Conservation (phyloP, 2,888 invertebrate species). For the Hirtodrosophila alboralis region DNA sequence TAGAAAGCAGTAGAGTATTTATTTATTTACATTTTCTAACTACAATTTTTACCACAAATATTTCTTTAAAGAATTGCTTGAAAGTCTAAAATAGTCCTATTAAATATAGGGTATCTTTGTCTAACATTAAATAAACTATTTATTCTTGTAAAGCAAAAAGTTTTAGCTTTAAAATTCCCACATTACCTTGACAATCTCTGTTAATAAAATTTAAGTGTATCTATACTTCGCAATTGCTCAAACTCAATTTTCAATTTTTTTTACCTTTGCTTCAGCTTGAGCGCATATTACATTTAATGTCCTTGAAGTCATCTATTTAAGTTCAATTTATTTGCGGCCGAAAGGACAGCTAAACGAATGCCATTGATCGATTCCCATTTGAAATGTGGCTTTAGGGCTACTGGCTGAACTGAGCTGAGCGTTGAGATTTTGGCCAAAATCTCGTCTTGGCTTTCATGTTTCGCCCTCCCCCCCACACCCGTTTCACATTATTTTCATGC, state of each 20-base stretch:
- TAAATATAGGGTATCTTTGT: too few species aligned
- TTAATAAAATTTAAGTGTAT: conserved; percentile 18
- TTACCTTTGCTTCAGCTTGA: conserved; percentile 38
- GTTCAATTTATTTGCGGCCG: conserved; percentile 74
- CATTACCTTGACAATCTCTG: conserved; percentile 4
- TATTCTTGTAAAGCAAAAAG: too few species aligned
- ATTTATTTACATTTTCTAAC: too few species aligned
- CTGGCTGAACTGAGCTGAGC: conserved; percentile 10
- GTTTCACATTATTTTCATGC: conserved; percentile 61
- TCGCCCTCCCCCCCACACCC: too few species aligned
- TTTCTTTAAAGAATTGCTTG: conserved; percentile 4
- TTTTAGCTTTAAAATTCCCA: too few species aligned
- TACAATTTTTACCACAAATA: too few species aligned
- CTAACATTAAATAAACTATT: too few species aligned
- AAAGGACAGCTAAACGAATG: conserved; percentile 57
- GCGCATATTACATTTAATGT: conserved; percentile 68
- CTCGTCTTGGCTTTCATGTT: conserved; percentile 59
- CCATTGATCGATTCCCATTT: conserved; percentile 69
- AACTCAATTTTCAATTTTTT: neutral
- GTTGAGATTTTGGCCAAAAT: conserved; percentile 66
- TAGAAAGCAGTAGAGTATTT: too few species aligned
- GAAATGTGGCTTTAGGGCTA: conserved; percentile 53
- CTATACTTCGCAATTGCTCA: neutral
- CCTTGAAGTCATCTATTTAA: conserved; percentile 74
- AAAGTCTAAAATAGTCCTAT: too few species aligned